Percentiles rank a stretch among this genome's conserved stretches.
Evolutionary conservation across 2,797 vertebrate genomes (phyloP).

Genomic region (Melanogrammus aeglefinus): DNA sequence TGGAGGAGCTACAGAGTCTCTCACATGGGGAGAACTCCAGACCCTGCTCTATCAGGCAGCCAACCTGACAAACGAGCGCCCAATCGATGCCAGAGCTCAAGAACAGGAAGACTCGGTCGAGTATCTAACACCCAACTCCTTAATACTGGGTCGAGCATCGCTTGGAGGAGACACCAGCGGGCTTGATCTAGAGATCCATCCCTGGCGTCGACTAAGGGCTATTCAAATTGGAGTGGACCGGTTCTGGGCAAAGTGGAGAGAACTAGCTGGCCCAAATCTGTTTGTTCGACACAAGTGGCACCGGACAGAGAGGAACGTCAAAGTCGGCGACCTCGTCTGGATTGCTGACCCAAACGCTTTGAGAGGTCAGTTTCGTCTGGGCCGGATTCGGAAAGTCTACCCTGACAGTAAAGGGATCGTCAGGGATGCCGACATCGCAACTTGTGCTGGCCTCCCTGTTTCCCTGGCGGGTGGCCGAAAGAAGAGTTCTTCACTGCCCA

Average conservation of each 20-base stretch:
- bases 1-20: neutral
- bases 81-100: neutral
- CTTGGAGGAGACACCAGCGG: slow-evolving; percentile 10
- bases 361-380: slow-evolving; percentile 18
- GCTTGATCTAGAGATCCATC: neutral
- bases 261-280: slow-evolving; percentile 26
- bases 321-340: slow-evolving; percentile 21
- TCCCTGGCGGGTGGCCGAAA: neutral
- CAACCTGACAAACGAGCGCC: slow-evolving; percentile 7
- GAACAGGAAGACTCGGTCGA: slow-evolving; percentile 1
- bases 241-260: slow-evolving; percentile 33
- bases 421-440: slow-evolving; percentile 2
- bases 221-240: slow-evolving; percentile 20
- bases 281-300: slow-evolving; percentile 29
- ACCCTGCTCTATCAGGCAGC: slow-evolving; percentile 22
- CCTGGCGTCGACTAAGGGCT: slow-evolving; percentile 14
- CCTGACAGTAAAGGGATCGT: slow-evolving; percentile 15
- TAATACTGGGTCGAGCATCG: slow-evolving; percentile 13
- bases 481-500: neutral
- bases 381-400: neutral
- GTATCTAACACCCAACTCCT: neutral
- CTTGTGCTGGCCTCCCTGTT: slow-evolving; percentile 10
- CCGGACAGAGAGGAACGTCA: slow-evolving; percentile 9
- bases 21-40: slow-evolving; percentile 17
- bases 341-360: slow-evolving; percentile 17